Percentiles rank a stretch among this genome's conserved stretches.
phyloP scores from a whole-genome alignment of 2,113 vertebrate genomes.

The Pteronura brasiliensis region DNA sequence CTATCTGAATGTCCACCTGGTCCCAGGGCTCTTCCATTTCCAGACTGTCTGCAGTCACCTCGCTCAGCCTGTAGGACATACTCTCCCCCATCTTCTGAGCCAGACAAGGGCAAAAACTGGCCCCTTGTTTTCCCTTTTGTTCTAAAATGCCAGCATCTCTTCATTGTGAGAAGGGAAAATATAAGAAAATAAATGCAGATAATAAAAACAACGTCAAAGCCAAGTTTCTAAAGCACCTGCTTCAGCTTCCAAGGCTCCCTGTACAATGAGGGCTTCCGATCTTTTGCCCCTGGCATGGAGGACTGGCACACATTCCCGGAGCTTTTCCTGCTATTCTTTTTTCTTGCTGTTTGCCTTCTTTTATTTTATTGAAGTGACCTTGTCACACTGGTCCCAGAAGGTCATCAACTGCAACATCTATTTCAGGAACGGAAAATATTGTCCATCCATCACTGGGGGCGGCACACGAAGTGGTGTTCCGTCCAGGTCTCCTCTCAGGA shows the following conservation, averaged over 20 bases:
- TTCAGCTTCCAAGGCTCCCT: not conserved
- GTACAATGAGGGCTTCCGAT: not conserved
- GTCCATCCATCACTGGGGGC: not conserved
- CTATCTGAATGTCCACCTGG: not conserved
- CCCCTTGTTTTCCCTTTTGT: not conserved
- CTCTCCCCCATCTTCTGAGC: not conserved
- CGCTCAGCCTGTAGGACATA: not conserved
- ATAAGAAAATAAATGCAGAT: not conserved
- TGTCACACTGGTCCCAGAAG: not conserved
- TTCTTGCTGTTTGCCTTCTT: not conserved
- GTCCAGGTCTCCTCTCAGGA: not conserved
- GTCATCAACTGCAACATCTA: not conserved
- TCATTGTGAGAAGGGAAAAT: not conserved
- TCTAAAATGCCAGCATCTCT: conserved; percentile 14
- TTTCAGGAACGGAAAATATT: conserved; percentile 43
- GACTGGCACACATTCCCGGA: not conserved
- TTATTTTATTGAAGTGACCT: conserved; percentile 15
- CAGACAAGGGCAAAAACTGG: not conserved
- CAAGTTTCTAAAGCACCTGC: not conserved
- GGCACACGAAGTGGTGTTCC: not conserved
- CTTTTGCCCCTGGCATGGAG: not conserved
- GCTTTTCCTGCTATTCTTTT: not conserved
- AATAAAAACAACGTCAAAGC: not conserved
- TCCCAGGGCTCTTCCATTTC: not conserved
- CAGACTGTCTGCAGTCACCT: not conserved